phyloP scores from a whole-genome alignment of 2,113 vertebrate genomes.

The Lethenteron reissneri region DNA sequence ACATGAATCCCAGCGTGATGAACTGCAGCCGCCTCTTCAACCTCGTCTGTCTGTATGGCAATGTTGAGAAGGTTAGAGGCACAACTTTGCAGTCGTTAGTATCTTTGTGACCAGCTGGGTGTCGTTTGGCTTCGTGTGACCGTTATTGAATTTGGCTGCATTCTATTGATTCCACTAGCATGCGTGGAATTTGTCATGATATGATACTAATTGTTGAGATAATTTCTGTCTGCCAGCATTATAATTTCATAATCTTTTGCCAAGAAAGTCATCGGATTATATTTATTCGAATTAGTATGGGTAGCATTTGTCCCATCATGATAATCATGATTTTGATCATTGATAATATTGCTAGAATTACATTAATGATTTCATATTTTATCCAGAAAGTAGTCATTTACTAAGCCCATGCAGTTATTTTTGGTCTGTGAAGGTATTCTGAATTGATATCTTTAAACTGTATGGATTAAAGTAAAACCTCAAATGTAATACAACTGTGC shows the following conservation, averaged over 20 bases:
- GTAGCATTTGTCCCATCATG: too few relatives aligned
- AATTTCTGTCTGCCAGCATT: background rate
- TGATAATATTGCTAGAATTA: too few relatives aligned
- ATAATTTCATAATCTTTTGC: background rate
- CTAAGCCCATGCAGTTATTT: too few relatives aligned
- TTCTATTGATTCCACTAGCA: constrained; percentile 1
- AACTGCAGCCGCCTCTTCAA: constrained; percentile 94
- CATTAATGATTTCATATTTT: too few relatives aligned
- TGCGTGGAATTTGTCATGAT: background rate
- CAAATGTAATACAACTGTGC: too few relatives aligned
- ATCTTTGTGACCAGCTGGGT: constrained; percentile 7
- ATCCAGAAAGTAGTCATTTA: too few relatives aligned
- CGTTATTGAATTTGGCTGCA: background rate
- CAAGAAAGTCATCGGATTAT: too few relatives aligned
- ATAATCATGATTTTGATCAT: too few relatives aligned
- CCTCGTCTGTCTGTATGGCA: constrained; percentile 88
- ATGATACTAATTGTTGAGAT: background rate
- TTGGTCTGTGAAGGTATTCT: too few relatives aligned
- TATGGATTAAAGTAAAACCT: too few relatives aligned
- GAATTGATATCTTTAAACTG: too few relatives aligned
- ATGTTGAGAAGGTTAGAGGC: constrained; percentile 68
- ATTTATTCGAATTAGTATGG: too few relatives aligned
- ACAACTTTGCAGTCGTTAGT: background rate
- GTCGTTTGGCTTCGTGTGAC: constrained; percentile 5
- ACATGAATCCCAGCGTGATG: constrained; percentile 75